These are phyloP conservation scores for Tupiocoris notatus DNA, from an alignment of 2,888 invertebrate species.

Conservation along the genomic window DNA sequence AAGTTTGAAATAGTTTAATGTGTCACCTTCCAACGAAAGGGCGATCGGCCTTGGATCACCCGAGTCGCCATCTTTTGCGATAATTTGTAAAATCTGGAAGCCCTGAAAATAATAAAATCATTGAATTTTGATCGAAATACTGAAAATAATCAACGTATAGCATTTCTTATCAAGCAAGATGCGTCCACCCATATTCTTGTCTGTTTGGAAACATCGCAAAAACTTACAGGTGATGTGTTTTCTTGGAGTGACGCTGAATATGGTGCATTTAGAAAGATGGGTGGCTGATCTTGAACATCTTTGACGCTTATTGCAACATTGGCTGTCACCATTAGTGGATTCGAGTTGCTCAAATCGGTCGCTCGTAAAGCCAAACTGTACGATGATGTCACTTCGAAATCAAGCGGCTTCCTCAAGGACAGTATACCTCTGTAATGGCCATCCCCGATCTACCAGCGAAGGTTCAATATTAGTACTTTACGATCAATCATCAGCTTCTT, in stretches of 20 bases:
- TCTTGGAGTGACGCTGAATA: conserved; percentile 75
- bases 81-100: conserved; percentile 67
- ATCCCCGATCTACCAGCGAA: conserved; percentile 58
- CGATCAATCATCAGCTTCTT: neutral
- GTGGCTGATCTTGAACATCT: conserved; percentile 81
- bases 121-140: too few species aligned
- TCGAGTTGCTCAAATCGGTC: conserved; percentile 59
- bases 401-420: conserved; percentile 65
- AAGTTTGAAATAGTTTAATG: conserved; percentile 67
- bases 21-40: conserved; percentile 69
- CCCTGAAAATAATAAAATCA: conserved; percentile 55
- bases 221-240: conserved; percentile 64
- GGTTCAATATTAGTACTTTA: conserved; percentile 42
- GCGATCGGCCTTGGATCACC: conserved; percentile 68
- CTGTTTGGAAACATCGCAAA: too few species aligned
- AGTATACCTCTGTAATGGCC: conserved; percentile 71
- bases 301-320: conserved; percentile 71
- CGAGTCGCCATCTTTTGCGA: conserved; percentile 77
- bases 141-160: too few species aligned
- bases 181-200: too few species aligned
- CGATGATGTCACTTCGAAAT: conserved; percentile 74
- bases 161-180: too few species aligned
- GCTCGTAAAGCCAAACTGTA: conserved; percentile 70
- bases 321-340: conserved; percentile 66
- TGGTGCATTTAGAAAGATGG: conserved; percentile 75